These are phyloP conservation scores for Linepithema humile DNA, from an alignment of 1,140 invertebrate genomes.

Conservation along the genomic window DNA sequence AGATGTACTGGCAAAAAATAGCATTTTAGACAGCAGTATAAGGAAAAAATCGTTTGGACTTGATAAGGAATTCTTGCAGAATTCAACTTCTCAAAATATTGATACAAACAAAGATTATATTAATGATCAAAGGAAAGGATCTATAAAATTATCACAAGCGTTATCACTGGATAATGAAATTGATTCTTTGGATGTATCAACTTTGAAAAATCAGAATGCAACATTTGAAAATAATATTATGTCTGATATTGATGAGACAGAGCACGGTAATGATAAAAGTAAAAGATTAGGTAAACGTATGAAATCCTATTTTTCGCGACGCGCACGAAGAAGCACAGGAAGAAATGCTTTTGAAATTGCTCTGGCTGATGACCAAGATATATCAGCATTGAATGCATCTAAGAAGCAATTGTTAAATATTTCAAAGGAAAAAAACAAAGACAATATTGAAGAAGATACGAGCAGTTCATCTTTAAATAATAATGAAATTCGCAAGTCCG, in stretches of 20 bases:
- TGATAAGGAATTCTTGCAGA: not conserved
- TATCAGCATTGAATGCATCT: not conserved
- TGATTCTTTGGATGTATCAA: not conserved
- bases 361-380: not conserved
- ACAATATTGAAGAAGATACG: not conserved
- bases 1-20: not conserved
- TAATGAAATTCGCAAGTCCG: no score
- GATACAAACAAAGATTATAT: not conserved
- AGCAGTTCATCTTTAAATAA: not conserved
- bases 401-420: not conserved
- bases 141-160: not conserved
- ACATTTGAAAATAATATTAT: not conserved
- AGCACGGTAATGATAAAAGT: not conserved
- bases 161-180: not conserved
- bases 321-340: not conserved
- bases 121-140: not conserved
- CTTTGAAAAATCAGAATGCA: not conserved
- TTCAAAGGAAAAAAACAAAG: not conserved
- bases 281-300: not conserved
- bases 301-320: not conserved
- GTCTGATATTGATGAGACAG: not conserved
- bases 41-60: not conserved
- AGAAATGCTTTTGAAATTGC: slow-evolving; percentile 24
- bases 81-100: not conserved
- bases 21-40: no score